Evolutionary conservation across 2,113 vertebrate species (phyloP).

Genomic region (human): GRCh38 chr15:95020001-95020500

Average conservation of each 20-base stretch:
- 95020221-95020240: not conserved
- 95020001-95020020: not conserved
- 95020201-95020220: not conserved
- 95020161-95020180: not conserved
- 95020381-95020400: not conserved
- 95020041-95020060: not conserved
- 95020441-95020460: not conserved
- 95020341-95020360: not conserved
- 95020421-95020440: not conserved
- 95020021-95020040: not conserved
- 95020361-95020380: not conserved
- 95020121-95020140: not conserved
- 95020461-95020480: not conserved
- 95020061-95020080: not conserved
- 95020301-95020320: not conserved
- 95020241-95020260: not conserved
- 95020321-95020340: not conserved
- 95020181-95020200: not conserved
- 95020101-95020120: not conserved
- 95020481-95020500: rapidly evolving
- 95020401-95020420: not conserved
- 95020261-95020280: not conserved
- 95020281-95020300: not conserved
- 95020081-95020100: not conserved
- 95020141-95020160: not conserved